Evolutionary conservation across 2,888 invertebrate species (phyloP).

Genomic region (Eupsilia transversa): DNA sequence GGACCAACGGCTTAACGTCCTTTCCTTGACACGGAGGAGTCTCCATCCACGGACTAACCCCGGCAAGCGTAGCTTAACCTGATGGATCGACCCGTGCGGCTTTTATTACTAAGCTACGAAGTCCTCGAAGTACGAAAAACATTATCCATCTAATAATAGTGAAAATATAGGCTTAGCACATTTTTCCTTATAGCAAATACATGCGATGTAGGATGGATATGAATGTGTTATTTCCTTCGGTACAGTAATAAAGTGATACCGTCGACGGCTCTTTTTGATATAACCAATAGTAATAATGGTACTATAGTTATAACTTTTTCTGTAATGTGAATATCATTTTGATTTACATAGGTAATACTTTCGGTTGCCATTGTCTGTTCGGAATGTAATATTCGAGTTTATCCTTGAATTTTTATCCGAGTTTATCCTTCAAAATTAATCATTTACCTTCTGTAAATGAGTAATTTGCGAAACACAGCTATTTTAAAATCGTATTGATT

Average conservation of each 20-base stretch:
- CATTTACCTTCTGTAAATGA: no score
- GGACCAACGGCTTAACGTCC: no score
- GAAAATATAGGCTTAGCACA: slow-evolving; percentile 44
- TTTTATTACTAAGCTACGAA: no score
- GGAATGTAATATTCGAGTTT: neutral
- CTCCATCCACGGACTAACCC: no score
- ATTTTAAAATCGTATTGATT: no score
- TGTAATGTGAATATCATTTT: slow-evolving; percentile 9
- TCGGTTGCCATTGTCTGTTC: neutral
- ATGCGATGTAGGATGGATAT: slow-evolving; percentile 33
- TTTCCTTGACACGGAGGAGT: no score
- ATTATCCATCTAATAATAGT: slow-evolving; percentile 60
- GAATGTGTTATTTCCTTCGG: slow-evolving; percentile 57
- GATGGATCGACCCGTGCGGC: no score
- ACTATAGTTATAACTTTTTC: slow-evolving; percentile 9
- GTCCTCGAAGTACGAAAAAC: no score
- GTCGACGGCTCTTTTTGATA: slow-evolving; percentile 14
- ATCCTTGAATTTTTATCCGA: neutral
- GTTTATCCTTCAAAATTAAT: no score
- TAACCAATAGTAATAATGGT: slow-evolving; percentile 8
- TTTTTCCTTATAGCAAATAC: slow-evolving; percentile 52
- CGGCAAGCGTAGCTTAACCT: no score
- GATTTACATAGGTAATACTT: neutral
- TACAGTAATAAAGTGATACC: slow-evolving; percentile 43
- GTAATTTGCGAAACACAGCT: neutral